phyloP scores from a whole-genome alignment of 1,140 invertebrate genomes.

The Neuroterus valhalla region DNA sequence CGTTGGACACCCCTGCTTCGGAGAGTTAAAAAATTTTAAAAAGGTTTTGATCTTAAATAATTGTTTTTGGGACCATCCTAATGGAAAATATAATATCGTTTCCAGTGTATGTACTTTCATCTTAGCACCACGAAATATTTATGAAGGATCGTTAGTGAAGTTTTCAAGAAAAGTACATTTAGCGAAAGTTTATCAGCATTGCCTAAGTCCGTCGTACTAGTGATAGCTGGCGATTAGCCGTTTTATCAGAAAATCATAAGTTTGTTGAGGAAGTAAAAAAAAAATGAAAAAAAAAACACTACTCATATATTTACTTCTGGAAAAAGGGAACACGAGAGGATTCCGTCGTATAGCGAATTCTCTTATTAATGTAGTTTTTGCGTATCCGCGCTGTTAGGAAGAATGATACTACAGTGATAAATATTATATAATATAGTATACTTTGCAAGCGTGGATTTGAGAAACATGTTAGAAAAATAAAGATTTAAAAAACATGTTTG shows the following conservation, averaged over 20 bases:
- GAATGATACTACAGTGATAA: constrained; percentile 21
- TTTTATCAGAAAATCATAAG: constrained; percentile 17
- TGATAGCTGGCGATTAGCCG: constrained; percentile 11
- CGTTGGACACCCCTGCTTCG: too few species aligned
- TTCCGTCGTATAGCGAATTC: constrained; percentile 10
- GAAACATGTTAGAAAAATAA: constrained; percentile 14
- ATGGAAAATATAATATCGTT: not conserved
- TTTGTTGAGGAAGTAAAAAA: constrained; percentile 17
- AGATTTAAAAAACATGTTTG: constrained; percentile 1
- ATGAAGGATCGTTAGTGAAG: constrained; percentile 10
- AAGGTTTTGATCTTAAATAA: not conserved
- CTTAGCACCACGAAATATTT: not conserved
- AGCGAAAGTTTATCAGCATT: constrained; percentile 28
- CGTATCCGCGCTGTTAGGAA: constrained; percentile 19
- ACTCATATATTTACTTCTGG: constrained; percentile 20
- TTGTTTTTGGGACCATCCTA: constrained; percentile 6
- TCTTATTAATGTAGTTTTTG: constrained; percentile 25
- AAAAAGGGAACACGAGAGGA: constrained; percentile 28
- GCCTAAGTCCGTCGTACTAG: constrained; percentile 25
- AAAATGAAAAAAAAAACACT: constrained; percentile 7
- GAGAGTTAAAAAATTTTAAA: not conserved
- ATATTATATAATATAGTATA: constrained; percentile 6
- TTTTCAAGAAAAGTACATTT: constrained; percentile 19
- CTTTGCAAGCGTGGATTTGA: constrained; percentile 15
- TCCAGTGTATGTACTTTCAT: constrained; percentile 10